Evolutionary conservation across 2,888 invertebrate species (phyloP), one percentile per base, ranked within the genome.

Genomic region (Pandemis heparana): DNA sequence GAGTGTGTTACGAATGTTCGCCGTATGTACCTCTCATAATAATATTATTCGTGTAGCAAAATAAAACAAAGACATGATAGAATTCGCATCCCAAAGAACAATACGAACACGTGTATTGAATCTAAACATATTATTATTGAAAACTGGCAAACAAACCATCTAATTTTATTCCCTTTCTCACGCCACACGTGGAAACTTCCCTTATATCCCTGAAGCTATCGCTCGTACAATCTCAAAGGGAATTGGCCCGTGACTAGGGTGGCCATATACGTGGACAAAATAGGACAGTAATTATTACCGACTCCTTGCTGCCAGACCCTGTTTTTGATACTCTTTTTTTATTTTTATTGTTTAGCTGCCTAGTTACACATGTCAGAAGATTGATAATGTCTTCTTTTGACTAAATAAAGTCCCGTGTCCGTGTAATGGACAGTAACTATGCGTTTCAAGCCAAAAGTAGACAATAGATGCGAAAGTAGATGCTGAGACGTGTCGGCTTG

Each of bases 161-260:
- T 56, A 23, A 56, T 56, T 56, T 56, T 56, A 23, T 53, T 53
- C 56, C 56, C 8, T 18, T 53, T 23, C 56, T 2, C 18, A 23
- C 23, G 7, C 7, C 32, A 62, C 62, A 46, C 46, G 63, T 43
- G 62, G 43, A 43, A 63, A 63, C 23, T 62, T 62, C 62, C 23
- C 63, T 63, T 63, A 63, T 63, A 46, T 63, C 63, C 63, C 63
- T 63, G 23, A 18, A 63, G 32, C 63, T 43, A 63, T 63, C 63
- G 23, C 46, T 60, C 63, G 46, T 48, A 48, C n/a, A 65, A 65
- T 65, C 51, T 65, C 65, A 51, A 62, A 62, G 65, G 65, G 56
- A 56, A 56, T 56, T 56, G 56, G 23, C 12, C 56, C 56, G 23
- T 53, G 9, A 18, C 16, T 53, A 18, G 53, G 53, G 53, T 53